Conservation (phyloP, 1,140 invertebrate genomes). For the Idris sp. region DNA sequence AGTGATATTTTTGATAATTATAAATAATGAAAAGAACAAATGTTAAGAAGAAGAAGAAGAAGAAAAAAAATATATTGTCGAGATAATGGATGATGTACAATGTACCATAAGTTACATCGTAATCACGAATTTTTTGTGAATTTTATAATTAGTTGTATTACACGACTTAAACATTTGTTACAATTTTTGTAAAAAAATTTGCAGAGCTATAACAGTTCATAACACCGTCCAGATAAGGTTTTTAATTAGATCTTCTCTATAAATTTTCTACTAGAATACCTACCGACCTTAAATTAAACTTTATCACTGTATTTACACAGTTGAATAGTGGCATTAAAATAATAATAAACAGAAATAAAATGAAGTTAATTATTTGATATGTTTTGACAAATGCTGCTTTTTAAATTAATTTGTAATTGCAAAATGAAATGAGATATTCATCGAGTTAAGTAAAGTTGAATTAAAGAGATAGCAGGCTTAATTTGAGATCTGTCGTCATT, state of each 20-base stretch:
- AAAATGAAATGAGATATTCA: constrained; percentile 44
- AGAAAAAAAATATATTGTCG: too few relatives aligned
- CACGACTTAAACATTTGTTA: too few relatives aligned
- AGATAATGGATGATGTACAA: too few relatives aligned
- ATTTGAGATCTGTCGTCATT: constrained; percentile 59
- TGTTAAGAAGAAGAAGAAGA: too few relatives aligned
- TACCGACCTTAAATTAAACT: constrained; percentile 29
- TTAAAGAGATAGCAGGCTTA: constrained; percentile 55
- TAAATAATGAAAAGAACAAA: too few relatives aligned
- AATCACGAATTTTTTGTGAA: too few relatives aligned
- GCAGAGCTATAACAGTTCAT: constrained; percentile 35
- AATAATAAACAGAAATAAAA: constrained; percentile 30
- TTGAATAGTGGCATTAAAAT: constrained; percentile 22
- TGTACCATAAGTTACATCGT: too few relatives aligned
- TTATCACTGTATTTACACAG: constrained; percentile 33
- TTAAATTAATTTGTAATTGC: constrained; percentile 53
- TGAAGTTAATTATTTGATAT: neutral
- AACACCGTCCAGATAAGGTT: constrained; percentile 40
- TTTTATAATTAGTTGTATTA: too few relatives aligned
- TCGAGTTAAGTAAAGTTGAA: constrained; percentile 54
- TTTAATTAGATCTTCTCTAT: constrained; percentile 48
- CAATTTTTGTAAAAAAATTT: constrained; percentile 15
- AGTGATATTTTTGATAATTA: too few relatives aligned
- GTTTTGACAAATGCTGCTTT: constrained; percentile 18
- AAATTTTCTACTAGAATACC: constrained; percentile 33